These are phyloP conservation scores for Tridacna gigas DNA, from an alignment of 2,888 invertebrate species.

Conservation along the genomic window DNA sequence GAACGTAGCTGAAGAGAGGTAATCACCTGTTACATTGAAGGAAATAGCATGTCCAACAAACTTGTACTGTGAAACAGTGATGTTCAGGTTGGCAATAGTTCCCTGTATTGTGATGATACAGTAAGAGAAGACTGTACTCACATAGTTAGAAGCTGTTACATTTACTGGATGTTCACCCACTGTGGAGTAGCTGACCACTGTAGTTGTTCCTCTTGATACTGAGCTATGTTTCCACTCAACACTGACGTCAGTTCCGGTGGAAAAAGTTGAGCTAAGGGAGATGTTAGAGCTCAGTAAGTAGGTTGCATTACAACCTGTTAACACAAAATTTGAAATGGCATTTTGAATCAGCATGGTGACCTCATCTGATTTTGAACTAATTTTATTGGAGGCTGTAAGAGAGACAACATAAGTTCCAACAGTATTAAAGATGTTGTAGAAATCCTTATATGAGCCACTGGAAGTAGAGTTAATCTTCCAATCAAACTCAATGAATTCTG, in stretches of 20 bases:
- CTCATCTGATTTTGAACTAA: constrained; percentile 41
- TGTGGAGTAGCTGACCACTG: constrained; percentile 48
- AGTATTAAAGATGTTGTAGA: constrained; percentile 27
- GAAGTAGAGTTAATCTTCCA: constrained; percentile 35
- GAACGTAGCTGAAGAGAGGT: constrained; percentile 65
- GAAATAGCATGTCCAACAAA: constrained; percentile 62
- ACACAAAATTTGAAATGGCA: constrained; percentile 48
- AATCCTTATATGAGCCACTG: not conserved
- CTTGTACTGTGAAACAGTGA: constrained; percentile 51
- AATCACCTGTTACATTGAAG: constrained; percentile 60
- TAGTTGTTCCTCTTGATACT: constrained; percentile 23
- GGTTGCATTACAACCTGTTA: constrained; percentile 58
- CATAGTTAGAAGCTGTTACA: constrained; percentile 66
- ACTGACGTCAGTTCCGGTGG: constrained; percentile 64
- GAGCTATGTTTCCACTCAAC: constrained; percentile 56
- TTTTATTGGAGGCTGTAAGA: constrained; percentile 62
- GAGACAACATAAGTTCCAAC: constrained; percentile 52
- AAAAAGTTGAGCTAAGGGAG: constrained; percentile 46
- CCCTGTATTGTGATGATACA: constrained; percentile 65
- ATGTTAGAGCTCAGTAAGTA: constrained; percentile 45
- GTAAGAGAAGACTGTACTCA: constrained; percentile 37
- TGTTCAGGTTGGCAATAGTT: constrained; percentile 55
- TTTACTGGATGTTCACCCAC: constrained; percentile 62
- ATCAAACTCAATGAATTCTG: constrained; percentile 33
- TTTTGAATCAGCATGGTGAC: constrained; percentile 59